Evolutionary conservation across 2,113 vertebrate species (phyloP), one percentile per base, ranked within the genome.

Genomic region (Oenanthe melanoleuca): DNA sequence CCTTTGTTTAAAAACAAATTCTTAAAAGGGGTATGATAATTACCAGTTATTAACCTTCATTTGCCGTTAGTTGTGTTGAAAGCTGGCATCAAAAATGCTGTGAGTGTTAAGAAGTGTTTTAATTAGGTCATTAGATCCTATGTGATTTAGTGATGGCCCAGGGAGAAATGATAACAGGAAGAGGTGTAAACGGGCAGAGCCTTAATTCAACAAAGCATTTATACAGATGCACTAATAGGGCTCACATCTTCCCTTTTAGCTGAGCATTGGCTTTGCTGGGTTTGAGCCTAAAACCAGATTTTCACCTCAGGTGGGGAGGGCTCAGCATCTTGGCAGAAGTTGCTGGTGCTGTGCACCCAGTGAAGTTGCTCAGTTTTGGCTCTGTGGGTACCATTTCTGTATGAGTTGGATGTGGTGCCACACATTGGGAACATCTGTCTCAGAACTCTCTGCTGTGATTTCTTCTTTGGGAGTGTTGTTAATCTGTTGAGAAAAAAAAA

Each of bases 71-170:
- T 71, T 57, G 19, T 71, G 64, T 93, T 93, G 90, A 90, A 90
- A 88, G 64, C 64, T 80, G 88, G 86, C 65, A 71, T 93, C 42
- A 75, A 56, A 88, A 94, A 74, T 53, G 61, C 79, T 38, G 19
- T 53, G 67, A 86, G 71, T 69, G 24, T 90, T 70, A 66, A 83
- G 88, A 92, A 93, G 55, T 73, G n/a, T 95, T 95, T 88, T 93
- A 93, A 95, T 96, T 94, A 69, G 91, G 82, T 90, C 85, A 90
- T 88, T 96, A 92, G 82, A 88, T 90, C 67, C 67, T 95, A 1
- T 71, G 75, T 94, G 73, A 89, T 89, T 93, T 86, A 73, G 72
- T 71, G 71, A 52, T 89, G 90, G 95, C 84, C 79, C 44, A 70
- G 60, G 55, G 80, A 95, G 50, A 82, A 88, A 65, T 50, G 71